Base-by-base conservation (phyloP, 2,888 invertebrate genomes). In the Leptopilina drosophilae region DNA sequence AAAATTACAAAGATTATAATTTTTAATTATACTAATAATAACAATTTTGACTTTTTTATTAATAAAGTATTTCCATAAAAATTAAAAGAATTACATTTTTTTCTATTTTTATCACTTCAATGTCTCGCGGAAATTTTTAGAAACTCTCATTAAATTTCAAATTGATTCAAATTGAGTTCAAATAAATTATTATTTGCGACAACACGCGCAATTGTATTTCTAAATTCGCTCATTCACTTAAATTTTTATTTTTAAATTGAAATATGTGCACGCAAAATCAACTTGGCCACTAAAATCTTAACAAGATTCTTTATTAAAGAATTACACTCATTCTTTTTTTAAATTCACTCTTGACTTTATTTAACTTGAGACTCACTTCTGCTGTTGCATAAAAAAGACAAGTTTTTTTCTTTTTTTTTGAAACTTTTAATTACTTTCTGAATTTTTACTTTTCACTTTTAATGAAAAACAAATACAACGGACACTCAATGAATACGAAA, bases 121-220 rank as follows among this genome's bases (percentile, higher is more conserved):
- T 76, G 77, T 49, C 33, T 33, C 66, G 65, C 80, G 64, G 77
- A 80, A 80, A 62, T 79, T 46, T 81, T 78, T 76, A 42, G 8
- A 42, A 42, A 42, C 42, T 7, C 42, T 7, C 42, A 42, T 46
- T 81, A 67, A 65, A 20, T 20, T 20, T 20, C 42, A 42, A 67
- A 67, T 67, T 79, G 33, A 64, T 42, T 33, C 80, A 80, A 86
- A 84, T 86, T 84, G 85, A 84, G 83, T 82, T 73, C 80, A 83
- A 85, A 82, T 80, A 86, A 83, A 77, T 77, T 56, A 33, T 11
- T 46, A 12, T 46, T 12, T 42, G 42, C 46, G 67, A 67, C 49
- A 53, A 26, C 56, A 8, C 14, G n/a, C 20, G 49, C 12, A 49
- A 33, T 20, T 53, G 33, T 26, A 53, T 53, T 26, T 49, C 7